phyloP scores from a whole-genome alignment of 2,113 vertebrate species.

The Fregetta grallaria region DNA sequence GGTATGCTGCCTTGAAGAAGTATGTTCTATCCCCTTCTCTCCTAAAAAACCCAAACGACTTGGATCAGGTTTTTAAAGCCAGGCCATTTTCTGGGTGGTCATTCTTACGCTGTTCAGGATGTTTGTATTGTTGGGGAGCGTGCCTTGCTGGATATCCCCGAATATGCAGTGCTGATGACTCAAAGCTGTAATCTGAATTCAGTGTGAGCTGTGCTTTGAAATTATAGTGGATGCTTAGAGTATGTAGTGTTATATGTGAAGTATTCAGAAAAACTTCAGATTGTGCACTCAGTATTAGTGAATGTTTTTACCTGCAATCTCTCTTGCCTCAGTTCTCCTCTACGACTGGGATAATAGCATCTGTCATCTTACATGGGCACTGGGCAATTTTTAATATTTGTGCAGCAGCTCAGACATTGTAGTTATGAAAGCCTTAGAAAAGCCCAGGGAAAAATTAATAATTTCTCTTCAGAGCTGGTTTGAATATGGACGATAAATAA shows the following conservation, averaged over 20 bases:
- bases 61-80: not conserved
- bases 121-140: not conserved
- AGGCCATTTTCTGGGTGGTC: not conserved
- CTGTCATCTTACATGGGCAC: not conserved
- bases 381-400: not conserved
- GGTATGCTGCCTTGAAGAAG: not conserved
- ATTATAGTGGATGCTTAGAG: not conserved
- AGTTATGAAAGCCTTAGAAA: not conserved
- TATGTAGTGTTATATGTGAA: not conserved
- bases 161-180: not conserved
- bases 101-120: not conserved
- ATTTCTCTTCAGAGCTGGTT: not conserved
- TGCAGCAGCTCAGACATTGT: not conserved
- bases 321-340: not conserved
- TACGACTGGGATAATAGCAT: not conserved
- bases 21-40: not conserved
- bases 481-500: not conserved
- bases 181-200: not conserved
- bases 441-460: not conserved
- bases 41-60: not conserved
- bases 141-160: not conserved
- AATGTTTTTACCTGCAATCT: not conserved
- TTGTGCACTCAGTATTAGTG: not conserved
- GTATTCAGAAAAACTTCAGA: not conserved
- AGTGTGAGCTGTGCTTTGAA: not conserved